Base-by-base conservation (phyloP, 2,797 vertebrate genomes). In the Myotis daubentonii region DNA sequence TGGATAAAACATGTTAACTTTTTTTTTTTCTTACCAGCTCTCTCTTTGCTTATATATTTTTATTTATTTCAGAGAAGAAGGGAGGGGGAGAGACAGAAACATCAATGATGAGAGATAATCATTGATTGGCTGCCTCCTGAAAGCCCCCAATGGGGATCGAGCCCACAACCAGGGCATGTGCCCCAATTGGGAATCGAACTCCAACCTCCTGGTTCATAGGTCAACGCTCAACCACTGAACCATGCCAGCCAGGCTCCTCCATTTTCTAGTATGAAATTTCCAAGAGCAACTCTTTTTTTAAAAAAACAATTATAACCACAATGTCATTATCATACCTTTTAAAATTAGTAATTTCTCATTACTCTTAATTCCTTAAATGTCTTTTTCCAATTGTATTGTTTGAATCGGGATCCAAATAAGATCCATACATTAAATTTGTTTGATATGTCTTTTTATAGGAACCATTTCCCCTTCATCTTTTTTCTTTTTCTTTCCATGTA, bases 381-480 rank as follows among this genome's bases (percentile, higher is more conserved):
- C 74, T 91, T 89, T 86, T 49, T 84, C 55, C 19, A 55, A 20
- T 94, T 89, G 17, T 84, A 81, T 68, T 51, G 4, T 91, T 96
- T 94, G 30, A 75, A 86, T 93, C 49, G 22, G 20, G 8, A 12
- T 86, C 38, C 30, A 83, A 25, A 66, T 80, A 72, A 93, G 38
- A 20, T 38, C 53, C 6, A 33, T 79, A 76, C 7, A 17, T 84
- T 71, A 44, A 38, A 55, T 95, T 94, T 62, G 60, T 93, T 97
- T 78, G 38, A 47, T 79, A 76, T 25, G 22, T 91, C 36, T 82
- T 95, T 91, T 80, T 80, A 68, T 95, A 47, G 86, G 36, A 91
- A 25, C 78, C 66, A 11, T 81, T 92, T 30, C 49, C 17, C 6
- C 20, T 13, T 65, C 23, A 3, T 71, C 2, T 49, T 86, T 53